Percentiles rank a stretch among this genome's conserved stretches.
Evolutionary conservation across 1,140 invertebrate genomes (phyloP).

Genomic region (Zeugodacus cucurbitae): DNA sequence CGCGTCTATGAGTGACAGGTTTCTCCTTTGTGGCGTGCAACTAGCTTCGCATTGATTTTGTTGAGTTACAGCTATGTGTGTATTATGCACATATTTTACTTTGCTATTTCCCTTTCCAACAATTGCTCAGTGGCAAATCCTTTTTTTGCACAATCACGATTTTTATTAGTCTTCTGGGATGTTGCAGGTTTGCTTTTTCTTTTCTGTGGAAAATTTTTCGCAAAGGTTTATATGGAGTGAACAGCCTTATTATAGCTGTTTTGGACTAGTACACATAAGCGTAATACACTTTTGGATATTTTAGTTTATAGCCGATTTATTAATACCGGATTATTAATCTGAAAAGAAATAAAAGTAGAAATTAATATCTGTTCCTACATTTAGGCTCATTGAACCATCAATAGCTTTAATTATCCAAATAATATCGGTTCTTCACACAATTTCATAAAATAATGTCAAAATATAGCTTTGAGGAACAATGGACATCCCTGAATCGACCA

Average conservation of each 20-base stretch:
- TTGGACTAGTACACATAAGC: background rate
- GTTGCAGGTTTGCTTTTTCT: background rate
- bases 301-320: too few species aligned
- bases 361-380: too few species aligned
- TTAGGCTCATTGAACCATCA: too few species aligned
- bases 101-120: background rate
- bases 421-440: too few species aligned
- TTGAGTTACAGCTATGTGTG: background rate
- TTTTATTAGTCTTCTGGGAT: background rate
- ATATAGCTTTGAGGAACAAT: too few species aligned
- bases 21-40: background rate
- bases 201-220: background rate
- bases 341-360: too few species aligned
- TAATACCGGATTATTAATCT: too few species aligned
- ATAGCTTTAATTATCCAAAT: too few species aligned
- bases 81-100: background rate
- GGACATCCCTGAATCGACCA: too few species aligned
- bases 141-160: background rate
- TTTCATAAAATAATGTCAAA: too few species aligned
- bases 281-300: too few species aligned
- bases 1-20: background rate
- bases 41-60: background rate
- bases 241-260: background rate
- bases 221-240: background rate
- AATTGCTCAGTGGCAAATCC: background rate